Base-by-base conservation (phyloP, 2,888 invertebrate species). In the Noctua comes region DNA sequence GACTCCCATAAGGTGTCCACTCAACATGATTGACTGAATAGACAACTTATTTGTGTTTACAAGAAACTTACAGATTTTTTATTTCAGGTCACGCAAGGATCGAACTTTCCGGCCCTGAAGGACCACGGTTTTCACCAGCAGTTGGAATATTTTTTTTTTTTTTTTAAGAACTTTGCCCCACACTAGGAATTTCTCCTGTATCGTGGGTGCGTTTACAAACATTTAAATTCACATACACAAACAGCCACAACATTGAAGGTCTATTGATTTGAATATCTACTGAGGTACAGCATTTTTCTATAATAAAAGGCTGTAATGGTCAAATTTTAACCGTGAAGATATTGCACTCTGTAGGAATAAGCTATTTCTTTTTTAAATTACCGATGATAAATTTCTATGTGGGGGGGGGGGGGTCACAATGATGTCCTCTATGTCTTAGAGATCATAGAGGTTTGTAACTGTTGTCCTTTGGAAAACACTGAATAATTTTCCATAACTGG, bases 181-280 rank as follows among this genome's bases (percentile, higher is more conserved):
- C n/a, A n/a, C n/a, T n/a, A n/a, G n/a, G n/a, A n/a, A n/a, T n/a
- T n/a, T n/a, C n/a, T n/a, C n/a, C n/a, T n/a, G n/a, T n/a, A n/a
- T n/a, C n/a, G n/a, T n/a, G n/a, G n/a, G n/a, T n/a, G n/a, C n/a
- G n/a, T n/a, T n/a, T n/a, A n/a, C n/a, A n/a, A n/a, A n/a, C n/a
- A n/a, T n/a, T n/a, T n/a, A n/a, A n/a, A n/a, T n/a, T n/a, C n/a
- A n/a, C n/a, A n/a, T n/a, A n/a, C n/a, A n/a, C n/a, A n/a, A n/a
- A n/a, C n/a, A n/a, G n/a, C n/a, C n/a, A n/a, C n/a, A n/a, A 79
- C 59, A 59, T 24, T 10, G 24, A 48, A 59, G 7, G 13, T 79
- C 4, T 40, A 18, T 27, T 59, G 6, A 27, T 59, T 59, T 27
- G 27, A 16, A 6, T 27, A n/a, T 51, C 1, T 13, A 27, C 7